Base-by-base conservation (phyloP, 53 echinoderm and acorn worm species). In the Actinopyga echinites region DNA sequence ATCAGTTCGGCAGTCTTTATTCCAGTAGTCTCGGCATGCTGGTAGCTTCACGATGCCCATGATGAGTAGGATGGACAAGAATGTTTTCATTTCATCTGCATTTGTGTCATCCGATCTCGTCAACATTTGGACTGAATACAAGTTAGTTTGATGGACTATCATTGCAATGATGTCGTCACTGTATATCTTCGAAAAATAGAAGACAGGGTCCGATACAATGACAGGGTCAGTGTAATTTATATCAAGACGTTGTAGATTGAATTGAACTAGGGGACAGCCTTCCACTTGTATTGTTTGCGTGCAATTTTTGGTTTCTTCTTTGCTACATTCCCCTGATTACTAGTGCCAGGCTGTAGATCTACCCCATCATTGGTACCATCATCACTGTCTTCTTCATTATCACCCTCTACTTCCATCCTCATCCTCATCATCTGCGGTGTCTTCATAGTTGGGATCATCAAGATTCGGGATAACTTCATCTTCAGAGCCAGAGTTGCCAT, bases 81-180 rank as follows among this genome's bases (percentile, higher is more conserved):
- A 64, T 64, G 64, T 64, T 64, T 64, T n/a, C 4, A 64, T 64
- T 26, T 64, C 64, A 24, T 64, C 64, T 64, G 22, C 28, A 64
- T 64, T 64, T 4, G 64, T 64, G 64, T 64, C 64, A 25, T n/a
- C 9, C 9, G 64, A 64, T 64, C 23, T 64, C 9, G 24, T 26
- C 64, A 64, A 26, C 28, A 26, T 3, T 64, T 64, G 64, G 64
- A 64, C 64, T 24, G 64, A 64, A 64, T 64, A 64, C 64, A 64
- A 64, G 64, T 64, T 64, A 64, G 64, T 64, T 64, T 64, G 64
- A 26, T 64, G 28, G 3, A 64, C 64, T 64, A 64, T 64, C 64
- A 64, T 28, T 64, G 22, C 4, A 26, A 64, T 64, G 64, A 64
- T 64, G 28, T 64, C 59, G 10, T 58, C 59, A 58, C 59, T 58